Base-by-base conservation (phyloP, 2,888 invertebrate species). In the Trissoscelio sp. region DNA sequence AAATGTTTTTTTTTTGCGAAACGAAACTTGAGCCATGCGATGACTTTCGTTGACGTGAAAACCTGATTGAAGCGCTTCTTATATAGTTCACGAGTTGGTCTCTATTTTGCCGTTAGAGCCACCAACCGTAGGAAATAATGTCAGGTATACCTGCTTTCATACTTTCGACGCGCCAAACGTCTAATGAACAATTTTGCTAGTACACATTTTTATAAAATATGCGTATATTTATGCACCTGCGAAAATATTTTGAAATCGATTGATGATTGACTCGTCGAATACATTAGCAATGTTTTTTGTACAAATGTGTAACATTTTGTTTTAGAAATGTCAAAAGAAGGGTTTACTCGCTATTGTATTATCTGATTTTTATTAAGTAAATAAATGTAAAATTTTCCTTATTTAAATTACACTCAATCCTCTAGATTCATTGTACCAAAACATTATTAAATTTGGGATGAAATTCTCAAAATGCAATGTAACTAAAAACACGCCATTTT, bases 61-160 rank as follows among this genome's bases (percentile, higher is more conserved):
- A 66, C 20, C 51, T 75, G 66, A 67, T 67, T 14, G 14, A 55
- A 57, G 20, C 24, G 46, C 58, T 75, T 75, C 67, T 75, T 67
- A 75, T n/a, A 12, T 53, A 75, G 88, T 87, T 87, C 86, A 89
- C 86, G 87, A 86, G 84, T 86, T 89, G 84, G 82, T 88, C 80
- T 81, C 89, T 82, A 86, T 86, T 86, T 84, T 87, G 88, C 85
- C 87, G 84, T 86, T 88, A 85, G 82, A 85, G 75, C 82, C 83
- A 78, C 84, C 81, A 83, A 83, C 83, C 75, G 86, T 85, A 67
- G 87, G 79, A 85, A 82, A 80, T 77, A 84, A 86, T 79, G 84
- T 83, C 86, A 87, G 86, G 83, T 84, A 83, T 82, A 81, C 80
- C 60, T 84, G 51, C 22, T 73, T 82, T 48, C 2, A 51, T 58